Conservation (phyloP, 2,888 invertebrate genomes). For the Coremacera marginata region DNA sequence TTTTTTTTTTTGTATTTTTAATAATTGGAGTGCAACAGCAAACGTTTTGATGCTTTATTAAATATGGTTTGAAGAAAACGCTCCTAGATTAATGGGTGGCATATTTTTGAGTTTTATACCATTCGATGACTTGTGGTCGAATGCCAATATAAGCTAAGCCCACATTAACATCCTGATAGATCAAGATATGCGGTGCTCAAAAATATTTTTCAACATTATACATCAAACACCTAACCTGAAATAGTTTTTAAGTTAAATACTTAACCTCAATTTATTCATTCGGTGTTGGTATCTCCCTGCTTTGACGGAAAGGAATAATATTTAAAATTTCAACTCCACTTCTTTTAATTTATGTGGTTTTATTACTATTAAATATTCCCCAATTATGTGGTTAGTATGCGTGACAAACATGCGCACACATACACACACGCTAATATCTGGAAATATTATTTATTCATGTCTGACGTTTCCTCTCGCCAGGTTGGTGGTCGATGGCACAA, state of each 20-base stretch:
- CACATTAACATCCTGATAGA: background rate
- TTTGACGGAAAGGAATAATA: too few relatives aligned
- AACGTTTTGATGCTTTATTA: slow-evolving; percentile 47
- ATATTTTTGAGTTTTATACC: background rate
- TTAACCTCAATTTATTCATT: too few relatives aligned
- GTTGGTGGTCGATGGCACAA: slow-evolving; percentile 94
- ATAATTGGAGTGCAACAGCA: slow-evolving; percentile 57
- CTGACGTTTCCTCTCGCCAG: slow-evolving; percentile 67
- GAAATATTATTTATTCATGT: background rate
- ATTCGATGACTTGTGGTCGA: background rate
- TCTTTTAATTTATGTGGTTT: background rate
- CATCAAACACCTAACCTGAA: too few relatives aligned
- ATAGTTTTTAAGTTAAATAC: too few relatives aligned
- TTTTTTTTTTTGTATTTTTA: background rate
- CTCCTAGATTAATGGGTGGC: slow-evolving; percentile 53
- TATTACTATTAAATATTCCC: background rate
- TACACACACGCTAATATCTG: background rate
- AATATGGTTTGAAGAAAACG: slow-evolving; percentile 57
- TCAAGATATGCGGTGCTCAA: background rate
- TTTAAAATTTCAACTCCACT: too few relatives aligned
- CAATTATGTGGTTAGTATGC: too few relatives aligned
- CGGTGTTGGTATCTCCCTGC: too few relatives aligned
- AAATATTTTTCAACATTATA: background rate
- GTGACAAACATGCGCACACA: too few relatives aligned
- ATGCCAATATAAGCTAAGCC: background rate